Evolutionary conservation across 2,113 vertebrate genomes (phyloP).

Genomic region (Nematolebias whitei): DNA sequence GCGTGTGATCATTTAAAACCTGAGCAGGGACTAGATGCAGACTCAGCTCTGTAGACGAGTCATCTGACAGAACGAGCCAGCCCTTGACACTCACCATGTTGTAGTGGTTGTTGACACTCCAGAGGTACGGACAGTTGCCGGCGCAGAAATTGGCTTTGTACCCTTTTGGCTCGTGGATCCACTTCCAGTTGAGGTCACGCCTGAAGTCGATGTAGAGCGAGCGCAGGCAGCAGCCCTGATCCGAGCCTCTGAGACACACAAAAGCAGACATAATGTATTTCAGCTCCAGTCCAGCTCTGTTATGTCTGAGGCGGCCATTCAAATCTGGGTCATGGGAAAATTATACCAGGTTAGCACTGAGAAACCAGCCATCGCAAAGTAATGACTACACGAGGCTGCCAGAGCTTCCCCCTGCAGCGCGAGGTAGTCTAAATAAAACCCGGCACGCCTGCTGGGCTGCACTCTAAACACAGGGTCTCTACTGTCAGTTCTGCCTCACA

Average conservation of each 20-base stretch:
- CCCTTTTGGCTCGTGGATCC: conserved; percentile 85
- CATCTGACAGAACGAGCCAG: background rate
- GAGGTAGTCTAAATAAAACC: conserved; percentile 68
- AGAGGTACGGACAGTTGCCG: conserved; percentile 84
- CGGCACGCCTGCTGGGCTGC: conserved; percentile 41
- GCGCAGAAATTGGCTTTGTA: conserved; percentile 86
- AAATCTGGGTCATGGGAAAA: conserved; percentile 63
- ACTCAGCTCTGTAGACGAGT: background rate
- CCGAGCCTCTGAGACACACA: conserved; percentile 66
- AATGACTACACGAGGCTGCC: conserved; percentile 43
- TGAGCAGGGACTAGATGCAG: too few relatives aligned
- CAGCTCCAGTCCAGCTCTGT: conserved; percentile 23
- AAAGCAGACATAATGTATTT: conserved; percentile 30
- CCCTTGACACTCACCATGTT: conserved; percentile 76
- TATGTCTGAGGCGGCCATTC: conserved; percentile 8
- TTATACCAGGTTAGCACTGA: conserved; percentile 44
- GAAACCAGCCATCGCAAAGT: conserved; percentile 40
- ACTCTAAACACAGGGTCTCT: conserved; percentile 66
- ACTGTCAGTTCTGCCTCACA: conserved; percentile 50
- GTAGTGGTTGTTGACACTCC: conserved; percentile 86
- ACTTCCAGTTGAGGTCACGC: conserved; percentile 86
- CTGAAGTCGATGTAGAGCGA: conserved; percentile 85
- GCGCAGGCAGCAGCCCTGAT: conserved; percentile 83
- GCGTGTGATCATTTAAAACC: too few relatives aligned
- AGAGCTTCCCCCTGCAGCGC: conserved; percentile 53